Evolutionary conservation across 2,888 invertebrate genomes (phyloP).

Genomic region (Zygothrica quintamaculata): DNA sequence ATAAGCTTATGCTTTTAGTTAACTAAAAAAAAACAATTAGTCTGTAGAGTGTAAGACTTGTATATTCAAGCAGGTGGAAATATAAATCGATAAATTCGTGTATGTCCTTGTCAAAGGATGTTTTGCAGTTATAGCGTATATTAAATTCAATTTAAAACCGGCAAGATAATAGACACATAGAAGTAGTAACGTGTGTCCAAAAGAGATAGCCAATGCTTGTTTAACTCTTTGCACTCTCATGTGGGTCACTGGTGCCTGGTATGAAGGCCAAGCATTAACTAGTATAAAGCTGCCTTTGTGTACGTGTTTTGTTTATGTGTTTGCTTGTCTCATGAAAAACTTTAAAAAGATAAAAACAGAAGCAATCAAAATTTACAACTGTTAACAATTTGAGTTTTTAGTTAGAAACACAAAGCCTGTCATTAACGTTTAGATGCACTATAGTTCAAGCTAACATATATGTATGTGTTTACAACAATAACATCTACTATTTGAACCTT

Average conservation of each 20-base stretch:
- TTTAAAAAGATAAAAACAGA: constrained; percentile 23
- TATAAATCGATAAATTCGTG: constrained; percentile 52
- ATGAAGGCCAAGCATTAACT: constrained; percentile 42
- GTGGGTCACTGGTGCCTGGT: constrained; percentile 47
- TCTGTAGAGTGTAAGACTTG: not conserved
- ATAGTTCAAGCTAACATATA: constrained; percentile 8
- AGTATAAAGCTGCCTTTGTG: not conserved
- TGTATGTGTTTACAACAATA: constrained; percentile 2
- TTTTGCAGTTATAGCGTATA: constrained; percentile 9
- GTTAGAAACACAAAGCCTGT: not conserved
- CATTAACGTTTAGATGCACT: constrained; percentile 9
- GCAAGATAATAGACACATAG: not conserved
- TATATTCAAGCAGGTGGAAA: not conserved
- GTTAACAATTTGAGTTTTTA: not conserved
- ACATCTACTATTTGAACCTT: constrained; percentile 34
- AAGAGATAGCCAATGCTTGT: not conserved
- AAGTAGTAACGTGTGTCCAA: constrained; percentile 2
- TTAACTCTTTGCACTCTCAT: constrained; percentile 21
- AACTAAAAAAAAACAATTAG: not conserved
- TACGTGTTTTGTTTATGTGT: constrained; percentile 12
- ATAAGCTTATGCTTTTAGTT: not conserved
- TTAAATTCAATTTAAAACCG: too few species aligned
- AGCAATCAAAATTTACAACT: not conserved
- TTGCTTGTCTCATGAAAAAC: constrained; percentile 52
- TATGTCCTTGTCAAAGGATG: constrained; percentile 66